Evolutionary conservation across 2,888 invertebrate species (phyloP).

Genomic region (Hydriomena furcata): DNA sequence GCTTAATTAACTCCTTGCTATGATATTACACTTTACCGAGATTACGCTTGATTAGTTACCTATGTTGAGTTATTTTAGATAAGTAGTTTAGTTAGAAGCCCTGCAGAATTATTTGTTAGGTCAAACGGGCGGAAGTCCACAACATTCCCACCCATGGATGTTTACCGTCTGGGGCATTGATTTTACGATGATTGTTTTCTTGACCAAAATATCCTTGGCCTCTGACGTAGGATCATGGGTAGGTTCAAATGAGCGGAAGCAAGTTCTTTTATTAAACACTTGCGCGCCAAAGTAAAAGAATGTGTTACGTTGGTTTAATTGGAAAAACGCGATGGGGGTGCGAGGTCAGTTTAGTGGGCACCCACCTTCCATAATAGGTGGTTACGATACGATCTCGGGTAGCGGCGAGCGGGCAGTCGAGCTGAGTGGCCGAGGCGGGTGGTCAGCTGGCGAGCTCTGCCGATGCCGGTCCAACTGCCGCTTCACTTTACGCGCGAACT

Average conservation of each 20-base stretch:
- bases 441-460: constrained; percentile 44
- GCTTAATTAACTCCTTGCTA: not conserved
- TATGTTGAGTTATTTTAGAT: not conserved
- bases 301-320: constrained; percentile 73
- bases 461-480: constrained; percentile 26
- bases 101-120: too few relatives aligned
- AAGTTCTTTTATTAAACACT: constrained; percentile 57
- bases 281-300: constrained; percentile 71
- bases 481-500: constrained; percentile 28
- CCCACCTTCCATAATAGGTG: constrained; percentile 75
- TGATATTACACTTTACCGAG: too few relatives aligned
- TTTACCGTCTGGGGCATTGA: too few relatives aligned
- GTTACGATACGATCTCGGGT: constrained; percentile 73
- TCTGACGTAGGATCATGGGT: constrained; percentile 17
- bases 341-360: constrained; percentile 79
- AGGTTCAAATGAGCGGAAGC: constrained; percentile 42
- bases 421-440: constrained; percentile 57
- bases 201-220: not conserved
- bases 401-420: constrained; percentile 54
- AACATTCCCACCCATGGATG: too few relatives aligned
- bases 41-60: too few relatives aligned
- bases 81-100: too few relatives aligned
- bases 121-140: too few relatives aligned
- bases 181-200: too few relatives aligned
- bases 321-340: constrained; percentile 82